Evolutionary conservation across 2,888 invertebrate genomes (phyloP), one percentile per base, ranked within the genome.

Genomic region (Platycnemis pennipes): DNA sequence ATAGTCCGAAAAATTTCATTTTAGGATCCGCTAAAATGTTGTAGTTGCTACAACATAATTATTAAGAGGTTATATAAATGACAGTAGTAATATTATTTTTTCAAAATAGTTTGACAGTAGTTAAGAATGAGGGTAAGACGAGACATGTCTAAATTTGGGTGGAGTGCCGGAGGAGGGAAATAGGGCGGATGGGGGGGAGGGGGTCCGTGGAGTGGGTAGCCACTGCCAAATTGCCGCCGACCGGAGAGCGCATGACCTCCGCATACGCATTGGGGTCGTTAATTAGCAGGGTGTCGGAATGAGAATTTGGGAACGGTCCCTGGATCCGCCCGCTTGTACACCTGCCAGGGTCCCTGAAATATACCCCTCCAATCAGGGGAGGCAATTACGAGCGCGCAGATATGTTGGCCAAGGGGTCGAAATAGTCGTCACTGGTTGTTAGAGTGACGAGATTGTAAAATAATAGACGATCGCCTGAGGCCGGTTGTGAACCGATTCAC

Each of bases 241-340:
- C 8, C 56, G 53, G 37, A 89, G 89, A 53, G 45, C 87, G 46
- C 45, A 31, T 42, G 89, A 56, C 89, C 89, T 89, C 56, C 56
- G 89, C 56, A 56, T 56, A 56, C 89, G 89, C 89, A 56, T 89
- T 89, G 49, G 89, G 89, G 88, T 89, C 91, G 91, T 69, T 91
- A 91, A 91, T 91, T 91, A 91, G 91, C 91, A 69, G n/a, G 63
- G 91, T 91, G 91, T 91, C 63, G 44, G 91, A 63, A 91, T 91
- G 91, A 91, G 91, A 91, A 91, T 91, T 91, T 69, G 91, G 91
- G 91, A 69, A 46, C 89, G 89, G 89, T 91, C 91, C 63, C 91
- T 44, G 63, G 91, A 91, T 63, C 91, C 69, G 69, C 69, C 91
- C 91, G 69, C 91, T 91, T 91, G 91, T 91, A 91, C 91, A 91